Evolutionary conservation across 2,113 vertebrate species (phyloP), one percentile per base, ranked within the genome.

Genomic region (Callionymus lyra): DNA sequence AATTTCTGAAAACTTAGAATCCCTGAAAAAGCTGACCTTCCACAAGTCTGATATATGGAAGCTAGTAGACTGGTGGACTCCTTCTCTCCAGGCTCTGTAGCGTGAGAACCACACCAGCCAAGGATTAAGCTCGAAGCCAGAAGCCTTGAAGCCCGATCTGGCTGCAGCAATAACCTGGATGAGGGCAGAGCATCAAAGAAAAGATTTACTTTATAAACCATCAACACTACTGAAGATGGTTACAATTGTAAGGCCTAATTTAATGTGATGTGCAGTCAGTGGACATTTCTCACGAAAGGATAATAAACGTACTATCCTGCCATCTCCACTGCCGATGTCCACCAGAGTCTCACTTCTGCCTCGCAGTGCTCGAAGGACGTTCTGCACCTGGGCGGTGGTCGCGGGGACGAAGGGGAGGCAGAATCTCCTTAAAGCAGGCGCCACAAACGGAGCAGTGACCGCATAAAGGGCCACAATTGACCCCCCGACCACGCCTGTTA

Each of bases 51-150:
- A 90, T 55, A 92, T 84, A 41, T 92, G 80, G 73, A 99, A 99
- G 18, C 50, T 84, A 50, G 91, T 71, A 9, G 74, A 83, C 21
- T 55, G 73, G 55, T 87, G 85, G 4, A 99, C 89, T 1, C 94
- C 93, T 34, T 88, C 89, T 67, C 67, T 89, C 91, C 93, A 90
- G 1, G 95, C 93, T 9, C 69, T 60, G 50, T 91, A 94, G 32
- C 91, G 84, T 31, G 95, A 95, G 57, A 89, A 98, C 90, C 88
- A 95, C 16, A 96, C 94, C 38, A 98, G 73, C 95, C 95, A 99
- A 0, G 93, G 94, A 65, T 99, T 99, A 64, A 99, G 69, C 43
- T 99, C 95, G 63, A 93, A 93, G 16, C 94, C 94, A 0, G 87
- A 88, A 1, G 94, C 90, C 52, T 58, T 60, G 61, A 97, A 94